phyloP scores from a whole-genome alignment of 2,888 invertebrate species.

The Nemotelus pantherinus region DNA sequence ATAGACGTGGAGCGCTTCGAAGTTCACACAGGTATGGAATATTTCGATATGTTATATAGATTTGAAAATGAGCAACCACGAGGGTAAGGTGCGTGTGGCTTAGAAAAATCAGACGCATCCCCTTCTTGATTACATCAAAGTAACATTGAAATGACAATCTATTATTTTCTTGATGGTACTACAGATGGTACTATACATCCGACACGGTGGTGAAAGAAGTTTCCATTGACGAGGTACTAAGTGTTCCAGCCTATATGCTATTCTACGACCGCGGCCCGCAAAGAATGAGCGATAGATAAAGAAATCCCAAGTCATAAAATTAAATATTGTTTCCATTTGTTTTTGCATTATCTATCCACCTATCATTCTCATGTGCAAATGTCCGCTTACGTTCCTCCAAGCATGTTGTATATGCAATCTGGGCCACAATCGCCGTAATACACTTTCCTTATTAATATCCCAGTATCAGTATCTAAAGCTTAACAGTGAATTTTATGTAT shows the following conservation, averaged over 20 bases:
- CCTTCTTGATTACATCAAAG: neutral
- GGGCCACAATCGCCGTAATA: no score
- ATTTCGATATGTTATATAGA: slow-evolving; percentile 9
- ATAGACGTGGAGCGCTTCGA: slow-evolving; percentile 74
- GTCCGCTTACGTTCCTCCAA: no score
- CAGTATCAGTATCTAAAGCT: neutral
- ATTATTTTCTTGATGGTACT: slow-evolving; percentile 51
- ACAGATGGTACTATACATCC: slow-evolving; percentile 87
- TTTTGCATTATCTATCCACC: no score
- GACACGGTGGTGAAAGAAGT: slow-evolving; percentile 86
- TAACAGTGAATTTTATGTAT: slow-evolving; percentile 10
- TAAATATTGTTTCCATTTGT: neutral
- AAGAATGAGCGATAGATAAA: slow-evolving; percentile 55
- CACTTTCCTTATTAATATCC: no score
- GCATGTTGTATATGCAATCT: no score
- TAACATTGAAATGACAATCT: neutral
- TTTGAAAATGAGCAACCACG: neutral
- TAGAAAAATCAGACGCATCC: neutral
- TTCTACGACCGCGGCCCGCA: slow-evolving; percentile 80
- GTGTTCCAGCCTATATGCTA: slow-evolving; percentile 89
- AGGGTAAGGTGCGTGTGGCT: neutral
- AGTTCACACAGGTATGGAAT: slow-evolving; percentile 61
- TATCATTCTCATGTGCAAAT: no score
- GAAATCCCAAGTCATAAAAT: neutral
- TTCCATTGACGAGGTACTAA: slow-evolving; percentile 81